These are phyloP conservation scores for Odontomachus brunneus DNA, from an alignment of 1,140 invertebrate species.

Conservation along the genomic window DNA sequence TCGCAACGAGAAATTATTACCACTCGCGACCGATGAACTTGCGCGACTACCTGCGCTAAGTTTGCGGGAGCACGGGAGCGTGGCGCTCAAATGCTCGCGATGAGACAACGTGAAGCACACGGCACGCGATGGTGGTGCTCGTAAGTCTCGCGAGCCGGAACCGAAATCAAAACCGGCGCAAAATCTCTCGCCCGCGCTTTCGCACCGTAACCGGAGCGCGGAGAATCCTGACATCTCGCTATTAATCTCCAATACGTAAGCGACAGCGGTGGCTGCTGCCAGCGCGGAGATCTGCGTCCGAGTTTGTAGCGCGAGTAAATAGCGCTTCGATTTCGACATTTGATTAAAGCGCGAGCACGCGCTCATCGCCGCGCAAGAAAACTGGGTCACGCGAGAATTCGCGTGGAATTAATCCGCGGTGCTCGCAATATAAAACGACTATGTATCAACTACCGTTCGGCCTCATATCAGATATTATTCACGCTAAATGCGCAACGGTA, in stretches of 20 bases:
- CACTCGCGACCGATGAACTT: conserved; percentile 25
- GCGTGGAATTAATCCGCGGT: conserved; percentile 10
- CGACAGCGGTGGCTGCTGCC: too few relatives aligned
- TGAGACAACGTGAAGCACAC: conserved; percentile 25
- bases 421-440: neutral
- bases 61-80: conserved; percentile 51
- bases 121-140: conserved; percentile 19
- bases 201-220: neutral
- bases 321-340: neutral
- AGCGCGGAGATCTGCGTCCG: neutral
- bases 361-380: neutral
- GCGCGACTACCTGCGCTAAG: conserved; percentile 57
- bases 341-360: neutral
- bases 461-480: neutral
- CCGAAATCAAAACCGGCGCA: conserved; percentile 62
- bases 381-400: conserved; percentile 18
- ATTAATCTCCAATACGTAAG: conserved; percentile 54
- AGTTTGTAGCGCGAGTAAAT: conserved; percentile 28
- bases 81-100: conserved; percentile 54
- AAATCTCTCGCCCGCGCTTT: conserved; percentile 55
- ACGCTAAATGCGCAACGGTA: conserved; percentile 16
- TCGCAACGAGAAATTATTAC: conserved; percentile 54
- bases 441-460: too few relatives aligned
- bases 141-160: conserved; percentile 54
- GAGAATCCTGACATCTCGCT: neutral